Evolutionary conservation across 2,888 invertebrate genomes (phyloP).

Genomic region (Nephrotoma guestfalica): DNA sequence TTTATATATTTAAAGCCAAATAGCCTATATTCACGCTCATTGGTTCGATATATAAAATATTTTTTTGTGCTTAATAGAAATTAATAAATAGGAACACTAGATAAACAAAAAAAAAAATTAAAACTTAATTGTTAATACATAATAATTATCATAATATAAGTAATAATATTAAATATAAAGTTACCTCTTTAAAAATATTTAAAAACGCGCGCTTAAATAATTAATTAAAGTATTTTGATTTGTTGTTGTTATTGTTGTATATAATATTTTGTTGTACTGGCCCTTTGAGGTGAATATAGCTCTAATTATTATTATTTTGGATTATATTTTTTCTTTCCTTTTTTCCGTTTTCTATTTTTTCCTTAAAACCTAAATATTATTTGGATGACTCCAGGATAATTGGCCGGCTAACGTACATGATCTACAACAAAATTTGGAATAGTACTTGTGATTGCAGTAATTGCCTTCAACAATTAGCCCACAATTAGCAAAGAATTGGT

Average conservation of each 20-base stretch:
- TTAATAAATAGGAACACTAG: background rate
- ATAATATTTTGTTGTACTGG: background rate
- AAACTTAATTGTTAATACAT: background rate
- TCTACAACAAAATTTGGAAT: slow-evolving; percentile 85
- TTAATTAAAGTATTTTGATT: background rate
- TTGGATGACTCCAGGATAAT: slow-evolving; percentile 24
- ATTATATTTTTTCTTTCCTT: background rate
- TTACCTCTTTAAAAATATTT: background rate
- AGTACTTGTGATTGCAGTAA: slow-evolving; percentile 81
- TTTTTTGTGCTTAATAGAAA: background rate
- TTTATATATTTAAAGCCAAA: background rate
- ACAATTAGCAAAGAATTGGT: slow-evolving; percentile 80
- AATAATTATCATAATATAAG: background rate
- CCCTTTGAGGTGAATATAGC: background rate
- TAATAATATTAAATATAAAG: background rate
- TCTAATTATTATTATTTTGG: background rate
- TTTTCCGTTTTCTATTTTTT: background rate
- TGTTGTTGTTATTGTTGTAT: background rate
- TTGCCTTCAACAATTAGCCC: slow-evolving; percentile 68
- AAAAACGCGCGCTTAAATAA: background rate
- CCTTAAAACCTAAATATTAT: background rate
- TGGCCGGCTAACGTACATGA: slow-evolving; percentile 82
- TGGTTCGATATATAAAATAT: background rate
- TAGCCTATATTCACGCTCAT: background rate
- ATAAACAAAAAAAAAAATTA: background rate